phyloP scores from a whole-genome alignment of 2,888 invertebrate genomes.

The Rapana venosa region DNA sequence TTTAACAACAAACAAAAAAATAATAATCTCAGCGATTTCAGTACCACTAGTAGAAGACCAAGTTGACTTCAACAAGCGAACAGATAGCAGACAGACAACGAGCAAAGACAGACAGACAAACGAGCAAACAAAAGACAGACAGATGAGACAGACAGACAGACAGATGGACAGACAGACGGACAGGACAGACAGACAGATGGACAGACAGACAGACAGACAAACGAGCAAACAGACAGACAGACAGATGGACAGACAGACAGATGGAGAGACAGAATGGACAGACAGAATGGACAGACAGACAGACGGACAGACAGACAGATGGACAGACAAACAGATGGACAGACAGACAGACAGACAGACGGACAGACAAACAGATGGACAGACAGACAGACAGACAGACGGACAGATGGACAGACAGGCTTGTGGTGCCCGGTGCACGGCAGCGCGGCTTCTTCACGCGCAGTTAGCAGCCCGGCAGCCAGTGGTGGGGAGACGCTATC shows the following conservation, averaged over 20 bases:
- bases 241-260: too few species aligned
- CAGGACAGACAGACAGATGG: neutral
- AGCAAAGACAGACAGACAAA: neutral
- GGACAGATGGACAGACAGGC: too few species aligned
- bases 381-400: neutral
- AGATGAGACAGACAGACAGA: too few species aligned
- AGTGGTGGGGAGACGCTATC: neutral
- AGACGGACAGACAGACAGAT: neutral
- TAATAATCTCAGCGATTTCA: neutral
- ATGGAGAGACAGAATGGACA: too few species aligned
- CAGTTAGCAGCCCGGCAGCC: neutral
- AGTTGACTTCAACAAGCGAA: neutral
- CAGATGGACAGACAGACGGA: too few species aligned
- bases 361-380: neutral
- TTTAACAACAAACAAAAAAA: neutral
- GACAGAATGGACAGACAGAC: neutral
- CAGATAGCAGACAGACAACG: neutral
- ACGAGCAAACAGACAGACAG: neutral
- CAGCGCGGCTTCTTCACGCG: conserved; percentile 16
- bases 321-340: neutral
- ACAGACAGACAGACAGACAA: neutral
- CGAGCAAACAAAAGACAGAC: neutral
- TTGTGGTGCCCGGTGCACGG: neutral
- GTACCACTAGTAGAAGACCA: neutral
- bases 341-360: neutral